A percentile compares a stretch with the other conserved stretches of the same genome.
Conservation (phyloP, 1,140 invertebrate genomes). For the Arctopsyche grandis region DNA sequence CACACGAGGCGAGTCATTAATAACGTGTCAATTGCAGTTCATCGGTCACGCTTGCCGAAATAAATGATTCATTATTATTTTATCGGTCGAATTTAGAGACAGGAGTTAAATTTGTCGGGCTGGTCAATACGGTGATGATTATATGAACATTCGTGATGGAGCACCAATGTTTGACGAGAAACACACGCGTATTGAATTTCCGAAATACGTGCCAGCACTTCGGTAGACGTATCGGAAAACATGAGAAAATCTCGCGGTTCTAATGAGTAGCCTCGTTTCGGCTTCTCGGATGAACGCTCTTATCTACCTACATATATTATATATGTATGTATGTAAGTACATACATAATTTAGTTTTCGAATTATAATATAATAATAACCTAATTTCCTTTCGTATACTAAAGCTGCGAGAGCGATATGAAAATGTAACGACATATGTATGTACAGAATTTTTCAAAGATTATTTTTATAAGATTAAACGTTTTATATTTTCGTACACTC, state of each 20-base stretch:
- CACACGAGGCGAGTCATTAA: neutral
- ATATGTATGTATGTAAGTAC: slow-evolving; percentile 11
- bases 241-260: slow-evolving; percentile 10
- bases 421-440: no score
- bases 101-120: no score
- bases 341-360: no score
- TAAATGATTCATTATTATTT: neutral
- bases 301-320: neutral
- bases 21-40: neutral
- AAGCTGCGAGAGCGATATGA: neutral
- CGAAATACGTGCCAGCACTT: neutral
- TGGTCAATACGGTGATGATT: no score
- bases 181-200: slow-evolving; percentile 2
- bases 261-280: slow-evolving; percentile 16
- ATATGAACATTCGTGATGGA: neutral
- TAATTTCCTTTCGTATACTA: neutral
- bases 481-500: no score
- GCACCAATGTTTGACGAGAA: neutral
- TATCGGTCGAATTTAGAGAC: no score
- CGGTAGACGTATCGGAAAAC: neutral
- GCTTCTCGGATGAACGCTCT: neutral
- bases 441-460: no score
- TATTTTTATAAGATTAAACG: no score
- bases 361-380: slow-evolving; percentile 8
- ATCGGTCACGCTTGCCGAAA: neutral